Evolutionary conservation across 2,888 invertebrate species (phyloP), one percentile per base, ranked within the genome.

Genomic region (Xestobium rufovillosum): DNA sequence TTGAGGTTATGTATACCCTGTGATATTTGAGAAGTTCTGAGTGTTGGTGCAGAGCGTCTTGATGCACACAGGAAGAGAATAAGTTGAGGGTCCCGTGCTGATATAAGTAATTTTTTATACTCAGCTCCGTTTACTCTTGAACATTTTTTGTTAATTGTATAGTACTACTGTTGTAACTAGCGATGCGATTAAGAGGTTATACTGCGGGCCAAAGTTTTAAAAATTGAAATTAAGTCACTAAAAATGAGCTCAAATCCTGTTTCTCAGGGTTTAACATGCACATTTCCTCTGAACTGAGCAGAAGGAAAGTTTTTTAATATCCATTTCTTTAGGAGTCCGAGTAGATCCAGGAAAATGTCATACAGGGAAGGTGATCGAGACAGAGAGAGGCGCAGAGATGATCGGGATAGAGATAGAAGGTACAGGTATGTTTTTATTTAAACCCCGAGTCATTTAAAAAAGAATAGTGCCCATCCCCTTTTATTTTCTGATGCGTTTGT

Each of bases 371-470:
- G 55, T 19, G 63, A 57, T 55, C 62, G 52, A 50, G 69, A 59
- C 55, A 60, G 52, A 54, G 67, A 43, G 50, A 61, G 57, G 55
- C 59, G 39, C 38, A 60, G 40, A 55, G 65, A 48, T 57, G 66
- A 55, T 55, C 58, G 59, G 45, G 66, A 67, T 43, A 51, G 66
- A 57, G 54, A 68, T 55, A 41, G 65, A 55, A 36, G 60, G 60
- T 38, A 68, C 60, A 50, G 65, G 66, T 50, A 65, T 61, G 38
- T 52, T 3, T 30, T 40, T n/a, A n/a, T n/a, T n/a, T n/a, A n/a
- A n/a, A n/a, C n/a, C n/a, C n/a, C n/a, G n/a, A n/a, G n/a, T n/a
- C n/a, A n/a, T n/a, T n/a, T n/a, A n/a, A n/a, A n/a, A n/a, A n/a
- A 13, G 16, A 38, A 36, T 39, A 25, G 13, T 19, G 32, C 36